A percentile compares a stretch with the other conserved stretches of the same genome.
phyloP scores from a whole-genome alignment of 1,140 invertebrate genomes.

The Bombus breviceps region DNA sequence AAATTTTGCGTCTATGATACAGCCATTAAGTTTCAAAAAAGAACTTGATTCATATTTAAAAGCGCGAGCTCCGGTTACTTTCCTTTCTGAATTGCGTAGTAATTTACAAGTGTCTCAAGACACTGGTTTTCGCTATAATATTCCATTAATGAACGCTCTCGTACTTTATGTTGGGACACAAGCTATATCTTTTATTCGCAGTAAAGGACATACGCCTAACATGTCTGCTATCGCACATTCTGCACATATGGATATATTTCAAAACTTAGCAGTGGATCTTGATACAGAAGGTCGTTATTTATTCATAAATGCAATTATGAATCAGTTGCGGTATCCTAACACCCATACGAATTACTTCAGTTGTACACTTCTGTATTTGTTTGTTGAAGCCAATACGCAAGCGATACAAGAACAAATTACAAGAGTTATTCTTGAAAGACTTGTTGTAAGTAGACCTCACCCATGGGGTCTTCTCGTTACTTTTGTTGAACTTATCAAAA shows the following conservation, averaged over 20 bases:
- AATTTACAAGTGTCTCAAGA: conserved; percentile 94
- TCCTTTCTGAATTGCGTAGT: conserved; percentile 94
- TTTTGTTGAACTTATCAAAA: conserved; percentile 99
- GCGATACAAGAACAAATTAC: conserved; percentile 96
- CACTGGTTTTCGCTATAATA: conserved; percentile 96
- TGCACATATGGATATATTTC: conserved; percentile 99
- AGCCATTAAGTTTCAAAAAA: conserved; percentile 94
- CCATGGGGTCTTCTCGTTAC: conserved; percentile 99
- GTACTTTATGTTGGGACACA: conserved; percentile 98
- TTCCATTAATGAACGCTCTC: conserved; percentile 97
- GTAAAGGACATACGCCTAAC: conserved; percentile 94
- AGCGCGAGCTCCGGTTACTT: conserved; percentile 96
- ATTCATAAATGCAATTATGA: conserved; percentile 99
- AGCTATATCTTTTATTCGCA: conserved; percentile 94
- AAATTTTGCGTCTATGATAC: conserved; percentile 94
- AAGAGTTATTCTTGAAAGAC: conserved; percentile 96
- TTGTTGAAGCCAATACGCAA: conserved; percentile 98
- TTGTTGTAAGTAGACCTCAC: conserved; percentile 99
- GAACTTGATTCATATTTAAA: conserved; percentile 98
- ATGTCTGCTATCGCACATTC: conserved; percentile 98
- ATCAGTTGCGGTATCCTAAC: conserved; percentile 99
- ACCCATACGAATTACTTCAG: conserved; percentile 99
- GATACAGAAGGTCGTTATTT: conserved; percentile 98
- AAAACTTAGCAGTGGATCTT: conserved; percentile 98
- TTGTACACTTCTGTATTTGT: conserved; percentile 97